These are phyloP conservation scores for Gallinago solitaria DNA, from an alignment of 2,797 vertebrate genomes.

Conservation along the genomic window DNA sequence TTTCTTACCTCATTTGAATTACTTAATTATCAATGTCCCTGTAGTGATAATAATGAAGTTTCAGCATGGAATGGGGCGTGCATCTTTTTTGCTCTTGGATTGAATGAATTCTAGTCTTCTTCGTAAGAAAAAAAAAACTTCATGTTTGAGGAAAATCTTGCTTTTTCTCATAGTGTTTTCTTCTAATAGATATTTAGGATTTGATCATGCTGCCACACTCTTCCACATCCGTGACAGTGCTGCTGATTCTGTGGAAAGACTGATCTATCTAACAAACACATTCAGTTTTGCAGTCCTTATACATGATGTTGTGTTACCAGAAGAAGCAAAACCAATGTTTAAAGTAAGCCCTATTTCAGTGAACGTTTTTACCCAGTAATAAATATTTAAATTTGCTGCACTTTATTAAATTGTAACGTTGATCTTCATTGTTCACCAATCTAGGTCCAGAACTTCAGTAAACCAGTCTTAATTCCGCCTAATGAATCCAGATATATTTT, in stretches of 20 bases:
- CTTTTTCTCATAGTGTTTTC: conserved; percentile 29
- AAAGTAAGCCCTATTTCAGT: conserved; percentile 78
- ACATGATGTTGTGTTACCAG: conserved; percentile 91
- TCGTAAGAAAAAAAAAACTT: not conserved
- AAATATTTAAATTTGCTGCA: not conserved
- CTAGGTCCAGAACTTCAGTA: conserved; percentile 95
- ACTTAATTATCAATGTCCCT: not conserved
- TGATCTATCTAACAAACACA: conserved; percentile 93
- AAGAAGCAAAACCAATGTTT: conserved; percentile 93
- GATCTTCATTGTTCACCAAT: conserved; percentile 49
- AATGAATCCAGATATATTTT: conserved; percentile 93
- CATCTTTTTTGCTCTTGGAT: not conserved
- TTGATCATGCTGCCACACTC: conserved; percentile 94
- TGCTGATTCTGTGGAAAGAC: conserved; percentile 90
- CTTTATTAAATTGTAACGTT: not conserved
- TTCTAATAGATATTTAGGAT: conserved; percentile 88
- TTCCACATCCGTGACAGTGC: conserved; percentile 96
- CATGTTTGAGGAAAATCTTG: not conserved
- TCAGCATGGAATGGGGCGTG: not conserved
- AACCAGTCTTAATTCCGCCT: conserved; percentile 89
- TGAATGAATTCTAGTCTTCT: not conserved
- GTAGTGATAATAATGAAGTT: not conserved
- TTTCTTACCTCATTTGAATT: not conserved
- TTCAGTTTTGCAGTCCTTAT: conserved; percentile 92
- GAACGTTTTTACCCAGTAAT: not conserved